These are phyloP conservation scores for Crotalus tigris DNA, from an alignment of 2,113 vertebrate species.

Conservation along the genomic window DNA sequence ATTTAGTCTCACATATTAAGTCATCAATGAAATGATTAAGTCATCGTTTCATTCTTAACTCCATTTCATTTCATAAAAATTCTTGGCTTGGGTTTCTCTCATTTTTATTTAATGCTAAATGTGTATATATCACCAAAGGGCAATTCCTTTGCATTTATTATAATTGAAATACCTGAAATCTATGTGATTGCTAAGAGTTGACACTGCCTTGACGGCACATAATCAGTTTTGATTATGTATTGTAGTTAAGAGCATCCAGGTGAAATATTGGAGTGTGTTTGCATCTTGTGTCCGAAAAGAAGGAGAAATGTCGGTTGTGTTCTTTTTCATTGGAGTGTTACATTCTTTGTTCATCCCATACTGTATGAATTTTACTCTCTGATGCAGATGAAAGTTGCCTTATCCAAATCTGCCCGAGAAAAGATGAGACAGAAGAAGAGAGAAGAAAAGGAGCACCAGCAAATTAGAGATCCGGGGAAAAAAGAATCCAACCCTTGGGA, in stretches of 20 bases:
- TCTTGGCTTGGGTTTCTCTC: background rate
- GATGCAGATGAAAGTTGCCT: constrained; percentile 71
- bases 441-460: constrained; percentile 68
- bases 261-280: background rate
- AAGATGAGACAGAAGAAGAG: constrained; percentile 72
- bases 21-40: background rate
- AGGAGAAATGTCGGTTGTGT: background rate
- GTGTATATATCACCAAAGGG: too few relatives aligned
- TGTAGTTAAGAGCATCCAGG: background rate
- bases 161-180: background rate
- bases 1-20: background rate
- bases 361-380: constrained; percentile 12
- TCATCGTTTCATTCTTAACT: background rate
- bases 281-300: background rate
- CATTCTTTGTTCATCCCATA: background rate
- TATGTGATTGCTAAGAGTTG: background rate
- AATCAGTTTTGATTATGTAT: background rate
- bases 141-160: background rate
- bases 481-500: constrained; percentile 71
- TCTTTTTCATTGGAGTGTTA: background rate
- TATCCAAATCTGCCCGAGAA: constrained; percentile 75
- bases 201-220: background rate
- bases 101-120: background rate
- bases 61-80: background rate
- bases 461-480: constrained; percentile 57